Conservation (phyloP, 2,888 invertebrate species). For the Lasiommata megera region DNA sequence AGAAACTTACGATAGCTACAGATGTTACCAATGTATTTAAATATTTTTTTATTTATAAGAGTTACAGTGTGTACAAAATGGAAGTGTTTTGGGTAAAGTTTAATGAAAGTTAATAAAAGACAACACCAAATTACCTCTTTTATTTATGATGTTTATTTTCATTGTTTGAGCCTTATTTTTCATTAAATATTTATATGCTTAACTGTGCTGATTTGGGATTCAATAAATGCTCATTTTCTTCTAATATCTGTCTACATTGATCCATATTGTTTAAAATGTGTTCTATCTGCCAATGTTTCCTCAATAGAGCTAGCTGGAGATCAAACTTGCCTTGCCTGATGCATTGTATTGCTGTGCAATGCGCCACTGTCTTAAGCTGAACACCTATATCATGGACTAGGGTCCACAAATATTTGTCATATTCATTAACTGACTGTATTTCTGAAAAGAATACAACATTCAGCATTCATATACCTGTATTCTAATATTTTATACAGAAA, state of each 20-base stretch:
- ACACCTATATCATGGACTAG: conserved; percentile 93
- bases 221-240: conserved; percentile 70
- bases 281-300: conserved; percentile 90
- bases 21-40: no score
- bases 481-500: no score
- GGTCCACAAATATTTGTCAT: conserved; percentile 87
- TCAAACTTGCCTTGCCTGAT: conserved; percentile 91
- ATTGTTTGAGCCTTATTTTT: no score
- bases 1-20: no score
- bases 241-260: conserved; percentile 75
- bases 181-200: conserved; percentile 33
- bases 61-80: no score
- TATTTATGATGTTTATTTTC: no score
- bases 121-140: no score
- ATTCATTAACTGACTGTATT: conserved; percentile 93
- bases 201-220: conserved; percentile 58
- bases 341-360: conserved; percentile 90
- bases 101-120: no score
- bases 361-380: conserved; percentile 88
- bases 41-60: no score
- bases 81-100: no score
- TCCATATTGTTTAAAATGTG: conserved; percentile 85
- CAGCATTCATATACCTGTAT: no score
- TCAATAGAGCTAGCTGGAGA: conserved; percentile 87
- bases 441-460: conserved; percentile 79